Conservation (phyloP, 1,140 invertebrate species). For the Drosophila novamexicana region DNA sequence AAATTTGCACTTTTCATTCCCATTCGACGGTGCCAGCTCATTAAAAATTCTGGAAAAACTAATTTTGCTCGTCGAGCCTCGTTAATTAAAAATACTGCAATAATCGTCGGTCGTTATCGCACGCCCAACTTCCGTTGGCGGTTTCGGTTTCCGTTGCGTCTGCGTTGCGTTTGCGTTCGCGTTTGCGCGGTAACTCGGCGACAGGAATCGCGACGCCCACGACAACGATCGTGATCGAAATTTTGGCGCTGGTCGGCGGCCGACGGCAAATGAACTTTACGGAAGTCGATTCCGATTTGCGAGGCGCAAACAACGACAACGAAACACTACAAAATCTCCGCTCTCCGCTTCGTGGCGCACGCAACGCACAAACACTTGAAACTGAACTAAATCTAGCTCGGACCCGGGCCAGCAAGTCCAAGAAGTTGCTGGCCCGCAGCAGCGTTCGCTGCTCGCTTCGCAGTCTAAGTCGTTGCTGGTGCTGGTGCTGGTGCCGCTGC, state of each 20-base stretch:
- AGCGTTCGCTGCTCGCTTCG: conserved; percentile 33
- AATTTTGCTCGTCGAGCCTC: conserved; percentile 52
- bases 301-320: conserved; percentile 38
- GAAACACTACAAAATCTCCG: conserved; percentile 61
- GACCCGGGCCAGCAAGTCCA: conserved; percentile 78
- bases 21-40: conserved; percentile 46
- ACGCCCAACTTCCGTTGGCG: conserved; percentile 61
- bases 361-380: conserved; percentile 84
- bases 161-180: conserved; percentile 53
- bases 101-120: conserved; percentile 53
- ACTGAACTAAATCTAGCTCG: conserved; percentile 84
- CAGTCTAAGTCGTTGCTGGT: conserved; percentile 32
- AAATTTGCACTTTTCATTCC: conserved; percentile 72
- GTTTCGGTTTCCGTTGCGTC: conserved; percentile 55
- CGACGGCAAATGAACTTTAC: conserved; percentile 52
- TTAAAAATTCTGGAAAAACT: conserved; percentile 73
- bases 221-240: conserved; percentile 48
- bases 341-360: conserved; percentile 79
- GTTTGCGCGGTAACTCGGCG: conserved; percentile 49
- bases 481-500: conserved; percentile 34
- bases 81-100: conserved; percentile 73
- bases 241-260: conserved; percentile 32
- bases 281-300: conserved; percentile 37
- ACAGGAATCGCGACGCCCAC: conserved; percentile 70
- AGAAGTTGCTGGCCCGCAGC: conserved; percentile 83